These are phyloP conservation scores for Coecobrya sp. DNA, from an alignment of 2,888 invertebrate genomes.

Conservation along the genomic window DNA sequence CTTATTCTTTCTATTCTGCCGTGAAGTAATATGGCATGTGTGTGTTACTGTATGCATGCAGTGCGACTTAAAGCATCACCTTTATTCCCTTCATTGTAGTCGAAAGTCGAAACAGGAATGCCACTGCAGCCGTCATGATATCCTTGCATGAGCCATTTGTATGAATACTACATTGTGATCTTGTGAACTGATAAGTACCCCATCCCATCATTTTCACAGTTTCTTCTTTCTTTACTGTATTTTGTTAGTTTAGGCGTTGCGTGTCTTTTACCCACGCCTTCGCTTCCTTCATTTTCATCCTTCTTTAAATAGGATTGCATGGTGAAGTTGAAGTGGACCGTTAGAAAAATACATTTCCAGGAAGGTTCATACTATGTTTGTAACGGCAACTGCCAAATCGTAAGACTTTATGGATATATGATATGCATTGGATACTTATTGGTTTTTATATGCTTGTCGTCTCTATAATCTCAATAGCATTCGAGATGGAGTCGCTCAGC, in stretches of 20 bases:
- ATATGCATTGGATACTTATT: not conserved
- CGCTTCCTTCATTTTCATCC: not conserved
- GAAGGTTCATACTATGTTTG: not conserved
- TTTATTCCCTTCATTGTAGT: not conserved
- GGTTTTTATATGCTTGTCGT: slow-evolving; percentile 1
- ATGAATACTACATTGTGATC: slow-evolving; percentile 60
- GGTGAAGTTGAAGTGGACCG: not conserved
- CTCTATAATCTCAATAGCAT: not conserved
- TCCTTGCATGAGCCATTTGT: slow-evolving; percentile 54
- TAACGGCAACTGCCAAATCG: not conserved
- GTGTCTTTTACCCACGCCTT: not conserved
- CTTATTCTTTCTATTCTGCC: not conserved
- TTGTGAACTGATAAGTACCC: slow-evolving; percentile 65
- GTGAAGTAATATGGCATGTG: not conserved
- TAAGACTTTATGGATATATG: not conserved
- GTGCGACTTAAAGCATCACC: not conserved
- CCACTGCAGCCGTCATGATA: slow-evolving; percentile 38
- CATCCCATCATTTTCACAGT: slow-evolving; percentile 29
- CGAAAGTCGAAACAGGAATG: not conserved
- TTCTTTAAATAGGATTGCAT: slow-evolving; percentile 27
- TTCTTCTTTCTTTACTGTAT: not conserved
- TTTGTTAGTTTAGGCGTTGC: not conserved
- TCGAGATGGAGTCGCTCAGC: not conserved
- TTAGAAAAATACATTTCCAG: not conserved
- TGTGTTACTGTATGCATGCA: not conserved